A percentile compares a stretch with the other conserved stretches of the same genome.
Conservation (phyloP, 1,140 invertebrate species). For the Procambarus virginalis region DNA sequence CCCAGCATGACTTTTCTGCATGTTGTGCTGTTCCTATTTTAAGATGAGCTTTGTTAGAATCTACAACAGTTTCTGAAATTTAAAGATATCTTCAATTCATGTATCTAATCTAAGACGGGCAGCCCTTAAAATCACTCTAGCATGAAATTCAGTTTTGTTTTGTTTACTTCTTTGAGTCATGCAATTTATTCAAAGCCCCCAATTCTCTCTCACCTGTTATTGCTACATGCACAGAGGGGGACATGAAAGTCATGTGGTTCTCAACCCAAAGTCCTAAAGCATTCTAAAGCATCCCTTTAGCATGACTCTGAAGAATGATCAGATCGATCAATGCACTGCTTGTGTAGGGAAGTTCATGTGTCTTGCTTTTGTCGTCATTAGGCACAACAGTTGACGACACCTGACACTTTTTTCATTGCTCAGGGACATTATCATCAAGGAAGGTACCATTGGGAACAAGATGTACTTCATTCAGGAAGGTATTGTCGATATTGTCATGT, state of each 20-base stretch:
- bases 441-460: conserved; percentile 97
- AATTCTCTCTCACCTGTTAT: conserved; percentile 72
- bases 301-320: conserved; percentile 63
- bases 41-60: conserved; percentile 35
- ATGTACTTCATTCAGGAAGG: conserved; percentile 99
- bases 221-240: conserved; percentile 70
- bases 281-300: conserved; percentile 52
- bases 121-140: conserved; percentile 27
- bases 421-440: conserved; percentile 98
- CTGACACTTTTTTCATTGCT: conserved; percentile 75
- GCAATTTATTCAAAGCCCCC: conserved; percentile 39
- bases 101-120: conserved; percentile 10
- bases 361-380: neutral
- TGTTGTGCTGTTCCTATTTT: conserved; percentile 34
- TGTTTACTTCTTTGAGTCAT: conserved; percentile 55
- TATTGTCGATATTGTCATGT: conserved; percentile 98
- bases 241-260: conserved; percentile 50
- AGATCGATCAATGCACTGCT: conserved; percentile 50
- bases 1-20: conserved; percentile 48
- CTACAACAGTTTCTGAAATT: conserved; percentile 5
- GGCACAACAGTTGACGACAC: conserved; percentile 69
- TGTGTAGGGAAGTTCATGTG: conserved; percentile 22
- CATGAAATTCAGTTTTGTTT: conserved; percentile 42
- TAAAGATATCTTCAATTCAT: conserved; percentile 19
- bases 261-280: conserved; percentile 35